Conservation (phyloP, 2,888 invertebrate genomes). For the Tanypteryx hageni region DNA sequence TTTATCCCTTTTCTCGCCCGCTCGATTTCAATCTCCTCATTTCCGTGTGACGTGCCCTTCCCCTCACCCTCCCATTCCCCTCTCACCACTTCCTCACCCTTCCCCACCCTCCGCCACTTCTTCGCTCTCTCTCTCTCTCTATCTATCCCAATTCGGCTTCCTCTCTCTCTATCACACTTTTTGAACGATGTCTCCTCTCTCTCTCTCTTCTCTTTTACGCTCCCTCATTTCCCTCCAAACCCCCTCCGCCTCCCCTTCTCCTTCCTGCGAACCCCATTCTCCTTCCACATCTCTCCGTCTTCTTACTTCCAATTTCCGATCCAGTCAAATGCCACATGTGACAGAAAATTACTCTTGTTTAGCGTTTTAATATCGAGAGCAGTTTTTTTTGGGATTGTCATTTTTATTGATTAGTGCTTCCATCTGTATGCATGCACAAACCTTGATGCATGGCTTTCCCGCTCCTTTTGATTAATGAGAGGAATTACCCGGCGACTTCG, state of each 20-base stretch:
- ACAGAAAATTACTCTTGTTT: not conserved
- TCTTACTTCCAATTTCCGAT: not conserved
- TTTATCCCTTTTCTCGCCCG: not conserved
- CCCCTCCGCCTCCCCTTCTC: not conserved
- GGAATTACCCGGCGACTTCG: no score
- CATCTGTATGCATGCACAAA: not conserved
- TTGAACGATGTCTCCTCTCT: not conserved
- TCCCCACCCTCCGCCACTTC: not conserved
- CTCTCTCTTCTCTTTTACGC: not conserved
- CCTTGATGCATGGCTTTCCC: not conserved
- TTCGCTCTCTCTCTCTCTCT: not conserved
- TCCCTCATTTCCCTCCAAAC: not conserved
- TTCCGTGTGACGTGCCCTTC: not conserved
- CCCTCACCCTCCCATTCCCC: not conserved
- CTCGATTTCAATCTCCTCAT: conserved; percentile 27
- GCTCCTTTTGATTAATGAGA: no score
- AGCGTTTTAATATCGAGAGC: not conserved
- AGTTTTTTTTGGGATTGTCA: not conserved
- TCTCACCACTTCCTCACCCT: not conserved
- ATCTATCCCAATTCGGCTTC: not conserved
- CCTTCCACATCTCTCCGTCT: not conserved
- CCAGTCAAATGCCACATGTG: not conserved
- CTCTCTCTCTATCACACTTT: not conserved
- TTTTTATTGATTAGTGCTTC: not conserved
- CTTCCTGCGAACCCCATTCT: not conserved